Evolutionary conservation across 1,140 invertebrate genomes (phyloP).

Genomic region (Orchestia grillus): DNA sequence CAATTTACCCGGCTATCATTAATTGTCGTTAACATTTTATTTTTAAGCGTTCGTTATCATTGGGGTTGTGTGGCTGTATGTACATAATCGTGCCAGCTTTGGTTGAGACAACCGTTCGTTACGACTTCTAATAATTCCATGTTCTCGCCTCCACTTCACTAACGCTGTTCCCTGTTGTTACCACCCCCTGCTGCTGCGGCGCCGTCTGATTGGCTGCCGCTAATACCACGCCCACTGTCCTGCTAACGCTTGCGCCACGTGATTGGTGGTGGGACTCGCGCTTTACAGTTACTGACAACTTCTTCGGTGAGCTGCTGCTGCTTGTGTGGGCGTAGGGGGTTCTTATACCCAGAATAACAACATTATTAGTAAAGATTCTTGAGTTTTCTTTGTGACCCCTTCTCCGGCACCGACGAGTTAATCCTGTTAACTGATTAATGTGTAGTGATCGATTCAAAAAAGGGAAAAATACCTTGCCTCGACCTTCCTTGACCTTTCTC

Average conservation of each 20-base stretch:
- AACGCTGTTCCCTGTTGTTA: not conserved
- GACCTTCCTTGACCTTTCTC: too few relatives aligned
- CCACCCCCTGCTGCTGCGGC: not conserved
- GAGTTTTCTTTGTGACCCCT: too few relatives aligned
- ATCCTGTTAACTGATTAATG: too few relatives aligned
- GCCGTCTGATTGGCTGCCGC: not conserved
- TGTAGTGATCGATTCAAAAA: too few relatives aligned
- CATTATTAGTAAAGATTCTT: too few relatives aligned
- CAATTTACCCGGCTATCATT: not conserved
- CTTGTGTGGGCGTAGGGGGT: slow-evolving; percentile 41
- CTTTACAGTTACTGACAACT: slow-evolving; percentile 62
- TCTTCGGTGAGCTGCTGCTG: slow-evolving; percentile 63
- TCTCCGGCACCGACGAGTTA: too few relatives aligned
- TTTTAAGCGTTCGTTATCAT: not conserved
- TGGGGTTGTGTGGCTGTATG: not conserved
- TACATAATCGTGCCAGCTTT: not conserved
- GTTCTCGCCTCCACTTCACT: not conserved
- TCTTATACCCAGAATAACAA: too few relatives aligned
- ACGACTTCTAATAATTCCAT: not conserved
- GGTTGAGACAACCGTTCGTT: not conserved
- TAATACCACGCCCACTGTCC: not conserved
- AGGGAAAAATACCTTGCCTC: too few relatives aligned
- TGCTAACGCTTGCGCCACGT: slow-evolving; percentile 24
- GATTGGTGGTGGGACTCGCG: not conserved
- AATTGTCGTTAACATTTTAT: not conserved